Conservation (phyloP, 2,113 vertebrate species). For the Heterochromis multidens region DNA sequence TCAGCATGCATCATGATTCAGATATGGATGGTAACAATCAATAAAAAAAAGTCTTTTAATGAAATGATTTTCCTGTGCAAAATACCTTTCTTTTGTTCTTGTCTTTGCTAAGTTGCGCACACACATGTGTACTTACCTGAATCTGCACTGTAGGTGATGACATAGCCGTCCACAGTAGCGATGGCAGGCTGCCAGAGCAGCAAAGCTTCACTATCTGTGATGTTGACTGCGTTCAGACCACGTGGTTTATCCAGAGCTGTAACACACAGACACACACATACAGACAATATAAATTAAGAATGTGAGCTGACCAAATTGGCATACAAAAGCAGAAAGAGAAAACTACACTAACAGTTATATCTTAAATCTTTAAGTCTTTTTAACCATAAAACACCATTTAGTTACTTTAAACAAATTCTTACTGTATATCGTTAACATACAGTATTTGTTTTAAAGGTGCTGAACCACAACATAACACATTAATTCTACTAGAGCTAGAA, state of each 20-base stretch:
- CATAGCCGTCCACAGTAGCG: slow-evolving; percentile 88
- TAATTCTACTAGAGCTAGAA: background rate
- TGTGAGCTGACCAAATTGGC: background rate
- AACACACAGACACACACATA: slow-evolving; percentile 39
- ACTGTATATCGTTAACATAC: no score
- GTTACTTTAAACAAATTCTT: background rate
- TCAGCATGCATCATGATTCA: no score
- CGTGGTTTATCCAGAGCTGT: slow-evolving; percentile 91
- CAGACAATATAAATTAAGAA: background rate
- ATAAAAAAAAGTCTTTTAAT: no score
- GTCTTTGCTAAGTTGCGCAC: background rate
- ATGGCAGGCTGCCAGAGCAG: slow-evolving; percentile 94
- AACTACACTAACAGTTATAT: background rate
- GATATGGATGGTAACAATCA: no score
- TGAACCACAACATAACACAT: no score
- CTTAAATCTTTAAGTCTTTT: background rate
- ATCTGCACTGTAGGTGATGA: slow-evolving; percentile 88
- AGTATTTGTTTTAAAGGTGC: no score
- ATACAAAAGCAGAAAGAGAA: background rate
- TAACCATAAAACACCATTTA: background rate
- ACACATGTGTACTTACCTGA: slow-evolving; percentile 70
- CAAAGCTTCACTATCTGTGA: slow-evolving; percentile 88
- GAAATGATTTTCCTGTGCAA: no score
- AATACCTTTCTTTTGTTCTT: background rate
- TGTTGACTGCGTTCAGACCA: slow-evolving; percentile 84